phyloP scores from a whole-genome alignment of 2,888 invertebrate species.

The Coenonympha arcania region DNA sequence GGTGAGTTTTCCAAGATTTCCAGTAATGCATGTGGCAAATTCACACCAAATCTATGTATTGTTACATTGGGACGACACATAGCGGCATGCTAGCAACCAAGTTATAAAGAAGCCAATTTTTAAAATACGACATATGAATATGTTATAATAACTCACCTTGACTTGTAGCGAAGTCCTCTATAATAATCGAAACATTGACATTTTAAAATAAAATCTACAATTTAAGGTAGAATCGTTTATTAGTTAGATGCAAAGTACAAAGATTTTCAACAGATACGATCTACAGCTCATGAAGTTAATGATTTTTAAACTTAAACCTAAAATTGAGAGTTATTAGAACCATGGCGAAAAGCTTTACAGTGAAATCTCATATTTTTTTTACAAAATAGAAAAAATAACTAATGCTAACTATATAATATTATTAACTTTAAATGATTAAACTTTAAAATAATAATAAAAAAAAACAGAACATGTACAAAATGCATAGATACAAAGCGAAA shows the following conservation, averaged over 20 bases:
- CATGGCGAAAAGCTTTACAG: slow-evolving; percentile 19
- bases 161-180: slow-evolving; percentile 20
- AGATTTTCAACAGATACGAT: slow-evolving; percentile 24
- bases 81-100: slow-evolving; percentile 31
- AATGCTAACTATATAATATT: slow-evolving; percentile 12
- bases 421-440: slow-evolving; percentile 20
- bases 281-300: slow-evolving; percentile 15
- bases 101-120: slow-evolving; percentile 23
- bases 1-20: neutral
- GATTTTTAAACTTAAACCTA: slow-evolving; percentile 15
- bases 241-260: slow-evolving; percentile 59
- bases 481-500: slow-evolving; percentile 48
- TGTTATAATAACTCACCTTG: slow-evolving; percentile 33
- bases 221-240: slow-evolving; percentile 43
- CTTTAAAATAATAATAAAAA: slow-evolving; percentile 11
- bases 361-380: slow-evolving; percentile 21
- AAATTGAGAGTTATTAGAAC: slow-evolving; percentile 7
- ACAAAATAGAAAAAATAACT: slow-evolving; percentile 20
- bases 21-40: neutral
- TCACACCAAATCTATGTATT: neutral
- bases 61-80: slow-evolving; percentile 5
- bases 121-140: neutral
- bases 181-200: slow-evolving; percentile 21
- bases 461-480: slow-evolving; percentile 29
- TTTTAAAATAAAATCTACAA: slow-evolving; percentile 28